A percentile compares a stretch with the other conserved stretches of the same genome.
phyloP scores from a whole-genome alignment of 2,888 invertebrate species.

The Polyommatus iphigenia region DNA sequence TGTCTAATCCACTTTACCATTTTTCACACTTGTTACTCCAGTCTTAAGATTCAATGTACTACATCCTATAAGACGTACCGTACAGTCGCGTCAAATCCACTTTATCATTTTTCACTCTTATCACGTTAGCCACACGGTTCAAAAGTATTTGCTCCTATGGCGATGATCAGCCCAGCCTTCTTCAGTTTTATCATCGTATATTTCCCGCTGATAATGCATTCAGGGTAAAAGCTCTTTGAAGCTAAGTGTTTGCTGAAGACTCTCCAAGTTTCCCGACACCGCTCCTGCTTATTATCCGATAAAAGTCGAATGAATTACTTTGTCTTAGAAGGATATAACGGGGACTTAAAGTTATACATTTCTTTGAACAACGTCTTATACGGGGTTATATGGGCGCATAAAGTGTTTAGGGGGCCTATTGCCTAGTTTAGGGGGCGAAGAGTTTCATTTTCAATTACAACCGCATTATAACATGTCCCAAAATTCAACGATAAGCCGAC shows the following conservation, averaged over 20 bases:
- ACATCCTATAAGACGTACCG: too few species aligned
- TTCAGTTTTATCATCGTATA: conserved; percentile 27
- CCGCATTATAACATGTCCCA: neutral
- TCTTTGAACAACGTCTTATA: neutral
- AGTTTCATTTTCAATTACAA: neutral
- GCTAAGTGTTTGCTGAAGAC: conserved; percentile 26
- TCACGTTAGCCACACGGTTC: neutral
- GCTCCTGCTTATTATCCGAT: conserved; percentile 23
- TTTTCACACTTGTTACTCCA: too few species aligned
- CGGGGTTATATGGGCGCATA: neutral
- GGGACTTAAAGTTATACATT: conserved; percentile 11
- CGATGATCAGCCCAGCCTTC: conserved; percentile 9
- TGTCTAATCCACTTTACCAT: neutral
- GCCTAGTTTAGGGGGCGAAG: neutral
- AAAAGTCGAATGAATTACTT: conserved; percentile 25
- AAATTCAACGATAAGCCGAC: too few species aligned
- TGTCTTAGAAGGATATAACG: conserved; percentile 25
- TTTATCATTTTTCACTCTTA: neutral
- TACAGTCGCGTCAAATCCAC: too few species aligned
- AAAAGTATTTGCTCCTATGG: neutral
- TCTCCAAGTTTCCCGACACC: conserved; percentile 22
- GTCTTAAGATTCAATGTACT: too few species aligned
- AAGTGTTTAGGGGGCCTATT: neutral
- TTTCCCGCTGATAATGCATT: conserved; percentile 27
- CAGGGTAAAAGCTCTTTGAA: conserved; percentile 29